phyloP scores from a whole-genome alignment of 2,113 vertebrate species.

The Zosterops hypoxanthus region DNA sequence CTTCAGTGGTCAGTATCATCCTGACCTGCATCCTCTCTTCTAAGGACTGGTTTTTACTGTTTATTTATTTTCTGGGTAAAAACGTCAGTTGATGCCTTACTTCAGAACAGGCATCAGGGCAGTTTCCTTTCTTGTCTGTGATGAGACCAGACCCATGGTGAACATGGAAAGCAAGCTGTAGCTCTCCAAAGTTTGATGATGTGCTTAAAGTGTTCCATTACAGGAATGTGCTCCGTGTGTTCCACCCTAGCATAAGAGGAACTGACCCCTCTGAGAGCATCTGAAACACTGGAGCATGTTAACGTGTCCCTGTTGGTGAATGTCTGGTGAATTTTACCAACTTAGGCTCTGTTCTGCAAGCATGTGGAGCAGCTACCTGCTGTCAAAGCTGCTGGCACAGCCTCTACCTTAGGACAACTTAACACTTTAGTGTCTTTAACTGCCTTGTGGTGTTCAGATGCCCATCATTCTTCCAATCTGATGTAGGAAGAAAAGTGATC shows the following conservation, averaged over 20 bases:
- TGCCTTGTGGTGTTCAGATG: neutral
- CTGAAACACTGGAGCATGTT: neutral
- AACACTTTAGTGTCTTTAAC: rapidly evolving
- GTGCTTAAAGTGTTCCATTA: neutral
- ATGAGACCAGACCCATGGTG: neutral
- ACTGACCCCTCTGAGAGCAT: neutral
- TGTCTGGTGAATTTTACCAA: neutral
- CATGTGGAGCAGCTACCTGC: neutral
- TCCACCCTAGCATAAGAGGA: neutral
- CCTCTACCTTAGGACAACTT: neutral
- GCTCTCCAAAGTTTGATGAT: neutral
- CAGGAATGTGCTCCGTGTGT: neutral
- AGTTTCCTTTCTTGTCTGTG: neutral
- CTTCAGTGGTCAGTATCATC: neutral
- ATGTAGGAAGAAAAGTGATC: neutral
- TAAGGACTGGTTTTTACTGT: neutral
- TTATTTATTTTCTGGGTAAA: neutral
- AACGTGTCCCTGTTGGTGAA: neutral
- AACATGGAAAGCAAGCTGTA: neutral
- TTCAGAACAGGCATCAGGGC: neutral
- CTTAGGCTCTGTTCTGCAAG: neutral
- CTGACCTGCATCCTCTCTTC: neutral
- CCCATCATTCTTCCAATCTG: neutral
- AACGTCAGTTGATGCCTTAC: neutral
- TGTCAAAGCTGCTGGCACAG: neutral